Conservation (phyloP, 2,888 invertebrate species). For the Poecilus cupreus region DNA sequence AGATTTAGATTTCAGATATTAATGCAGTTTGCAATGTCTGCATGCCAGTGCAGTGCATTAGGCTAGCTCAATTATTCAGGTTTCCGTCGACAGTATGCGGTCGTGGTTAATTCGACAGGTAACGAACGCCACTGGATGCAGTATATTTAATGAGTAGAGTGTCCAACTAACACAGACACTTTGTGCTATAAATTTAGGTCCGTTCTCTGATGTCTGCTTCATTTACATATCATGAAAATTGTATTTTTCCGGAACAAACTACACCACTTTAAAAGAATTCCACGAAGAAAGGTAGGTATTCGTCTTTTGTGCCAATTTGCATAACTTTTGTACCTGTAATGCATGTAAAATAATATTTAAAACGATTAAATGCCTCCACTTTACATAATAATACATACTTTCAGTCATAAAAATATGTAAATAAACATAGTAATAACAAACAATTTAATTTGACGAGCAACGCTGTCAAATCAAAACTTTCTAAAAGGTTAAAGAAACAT, state of each 20-base stretch:
- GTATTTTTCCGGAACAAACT: neutral
- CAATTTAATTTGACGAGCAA: slow-evolving; percentile 8
- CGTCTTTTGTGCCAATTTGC: neutral
- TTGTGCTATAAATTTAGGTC: neutral
- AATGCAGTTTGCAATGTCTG: neutral
- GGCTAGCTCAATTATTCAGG: neutral
- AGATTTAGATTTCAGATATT: neutral
- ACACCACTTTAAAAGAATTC: neutral
- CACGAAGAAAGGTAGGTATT: no score
- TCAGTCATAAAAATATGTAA: neutral
- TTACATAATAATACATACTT: neutral
- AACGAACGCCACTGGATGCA: slow-evolving; percentile 14
- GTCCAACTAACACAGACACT: neutral
- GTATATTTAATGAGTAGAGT: slow-evolving; percentile 23
- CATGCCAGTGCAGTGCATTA: slow-evolving; percentile 24
- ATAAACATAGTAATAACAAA: neutral
- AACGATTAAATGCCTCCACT: neutral
- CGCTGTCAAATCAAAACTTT: slow-evolving; percentile 37
- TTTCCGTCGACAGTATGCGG: neutral
- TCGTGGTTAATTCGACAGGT: slow-evolving; percentile 9
- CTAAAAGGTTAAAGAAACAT: slow-evolving; percentile 45
- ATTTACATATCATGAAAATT: slow-evolving; percentile 21
- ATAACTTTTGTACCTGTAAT: neutral
- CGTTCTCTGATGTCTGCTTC: neutral
- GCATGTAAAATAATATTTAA: no score